A percentile compares a stretch with the other conserved stretches of the same genome.
These are phyloP conservation scores for Gnatocerus cornutus DNA, from an alignment of 2,888 invertebrate species.

Conservation along the genomic window DNA sequence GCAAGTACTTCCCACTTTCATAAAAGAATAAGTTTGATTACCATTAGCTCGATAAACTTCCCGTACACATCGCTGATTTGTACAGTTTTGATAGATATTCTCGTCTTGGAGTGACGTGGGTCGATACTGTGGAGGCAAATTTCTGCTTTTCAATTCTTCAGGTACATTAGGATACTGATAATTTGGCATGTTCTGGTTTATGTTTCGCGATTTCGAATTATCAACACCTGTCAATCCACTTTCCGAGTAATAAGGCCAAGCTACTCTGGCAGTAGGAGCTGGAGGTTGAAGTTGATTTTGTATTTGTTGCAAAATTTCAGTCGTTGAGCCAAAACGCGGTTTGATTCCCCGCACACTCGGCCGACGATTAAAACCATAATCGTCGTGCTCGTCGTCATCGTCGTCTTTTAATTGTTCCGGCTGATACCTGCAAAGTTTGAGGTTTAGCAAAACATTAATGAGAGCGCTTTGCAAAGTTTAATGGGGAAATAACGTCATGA, in stretches of 20 bases:
- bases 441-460: too few species aligned
- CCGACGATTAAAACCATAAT: constrained; percentile 91
- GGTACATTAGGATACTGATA: constrained; percentile 61
- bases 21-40: constrained; percentile 62
- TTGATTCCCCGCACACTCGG: constrained; percentile 93
- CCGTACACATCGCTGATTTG: constrained; percentile 64
- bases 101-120: constrained; percentile 67
- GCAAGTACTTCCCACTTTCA: constrained; percentile 65
- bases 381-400: constrained; percentile 87
- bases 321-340: constrained; percentile 86
- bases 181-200: constrained; percentile 61
- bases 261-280: constrained; percentile 70
- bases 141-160: constrained; percentile 60
- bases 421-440: constrained; percentile 70
- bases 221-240: constrained; percentile 70
- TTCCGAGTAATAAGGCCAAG: constrained; percentile 81
- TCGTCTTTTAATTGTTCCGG: constrained; percentile 72
- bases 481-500: background rate
- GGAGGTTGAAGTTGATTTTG: constrained; percentile 79
- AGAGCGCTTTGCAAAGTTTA: too few species aligned
- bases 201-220: constrained; percentile 62
- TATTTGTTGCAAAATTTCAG: constrained; percentile 87
- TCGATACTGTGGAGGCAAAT: constrained; percentile 63
- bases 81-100: constrained; percentile 74
- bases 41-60: constrained; percentile 61